These are phyloP conservation scores for Platycnemis pennipes DNA, from an alignment of 2,888 invertebrate genomes.

Conservation along the genomic window DNA sequence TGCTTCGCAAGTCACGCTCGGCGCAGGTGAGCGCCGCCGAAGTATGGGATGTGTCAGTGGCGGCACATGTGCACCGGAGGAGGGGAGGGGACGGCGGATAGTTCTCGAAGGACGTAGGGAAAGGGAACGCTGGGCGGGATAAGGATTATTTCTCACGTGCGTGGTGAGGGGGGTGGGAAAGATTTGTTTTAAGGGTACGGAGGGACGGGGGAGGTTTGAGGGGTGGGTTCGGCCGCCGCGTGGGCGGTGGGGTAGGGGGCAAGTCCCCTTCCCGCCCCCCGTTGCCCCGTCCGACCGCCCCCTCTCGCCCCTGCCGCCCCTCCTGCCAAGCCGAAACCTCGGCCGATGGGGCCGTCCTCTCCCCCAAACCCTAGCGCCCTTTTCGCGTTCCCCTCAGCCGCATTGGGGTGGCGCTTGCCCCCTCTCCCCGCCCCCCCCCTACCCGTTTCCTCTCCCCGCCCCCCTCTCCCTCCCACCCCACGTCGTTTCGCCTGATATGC, in stretches of 20 bases:
- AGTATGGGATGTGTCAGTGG: neutral
- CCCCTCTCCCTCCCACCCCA: neutral
- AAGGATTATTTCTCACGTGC: conserved; percentile 23
- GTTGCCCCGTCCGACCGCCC: conserved; percentile 73
- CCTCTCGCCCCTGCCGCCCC: conserved; percentile 52
- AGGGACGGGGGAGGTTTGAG: conserved; percentile 74
- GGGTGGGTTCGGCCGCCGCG: conserved; percentile 73
- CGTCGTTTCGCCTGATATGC: conserved; percentile 58
- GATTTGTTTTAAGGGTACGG: conserved; percentile 55
- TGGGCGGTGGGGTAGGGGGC: conserved; percentile 73
- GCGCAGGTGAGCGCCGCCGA: too few relatives aligned
- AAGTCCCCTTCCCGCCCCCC: conserved; percentile 75
- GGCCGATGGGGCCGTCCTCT: conserved; percentile 72
- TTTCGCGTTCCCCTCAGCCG: conserved; percentile 22
- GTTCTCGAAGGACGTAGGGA: neutral
- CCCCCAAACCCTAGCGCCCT: conserved; percentile 63
- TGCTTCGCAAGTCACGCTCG: too few relatives aligned
- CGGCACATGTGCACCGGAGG: neutral
- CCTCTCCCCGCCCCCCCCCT: neutral
- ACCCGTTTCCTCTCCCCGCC: too few relatives aligned
- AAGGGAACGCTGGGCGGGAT: neutral
- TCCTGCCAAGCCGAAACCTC: conserved; percentile 69
- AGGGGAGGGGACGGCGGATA: neutral
- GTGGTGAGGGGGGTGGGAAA: neutral
- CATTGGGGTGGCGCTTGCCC: neutral